Percentiles rank a stretch among this genome's conserved stretches.
Evolutionary conservation across 2,888 invertebrate species (phyloP).

Genomic region (Serripes groenlandicus): DNA sequence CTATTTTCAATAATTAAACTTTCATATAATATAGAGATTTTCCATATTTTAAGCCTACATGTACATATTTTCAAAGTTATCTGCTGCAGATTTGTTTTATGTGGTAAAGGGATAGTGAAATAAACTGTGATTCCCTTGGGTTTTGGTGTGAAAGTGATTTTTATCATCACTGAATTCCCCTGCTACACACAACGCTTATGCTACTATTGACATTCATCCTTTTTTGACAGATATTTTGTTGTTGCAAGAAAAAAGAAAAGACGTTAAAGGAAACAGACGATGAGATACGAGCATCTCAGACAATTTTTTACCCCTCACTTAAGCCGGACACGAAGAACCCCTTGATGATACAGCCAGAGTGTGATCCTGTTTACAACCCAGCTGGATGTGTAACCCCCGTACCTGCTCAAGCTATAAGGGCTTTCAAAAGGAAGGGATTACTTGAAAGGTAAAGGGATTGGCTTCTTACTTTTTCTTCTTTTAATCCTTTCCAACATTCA

Average conservation of each 20-base stretch:
- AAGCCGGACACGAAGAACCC: conserved; percentile 79
- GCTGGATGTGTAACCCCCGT: conserved; percentile 77
- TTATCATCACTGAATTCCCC: too few relatives aligned
- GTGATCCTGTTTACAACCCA: conserved; percentile 71
- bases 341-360: conserved; percentile 80
- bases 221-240: conserved; percentile 74
- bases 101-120: too few relatives aligned
- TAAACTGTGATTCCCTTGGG: too few relatives aligned
- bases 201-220: too few relatives aligned
- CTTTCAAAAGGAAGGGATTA: conserved; percentile 80
- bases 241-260: conserved; percentile 73
- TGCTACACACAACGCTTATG: too few relatives aligned
- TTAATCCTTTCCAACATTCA: too few relatives aligned
- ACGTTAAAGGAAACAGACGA: conserved; percentile 65
- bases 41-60: too few relatives aligned
- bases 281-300: conserved; percentile 67
- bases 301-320: conserved; percentile 79
- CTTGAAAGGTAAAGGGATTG: conserved; percentile 79
- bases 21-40: too few relatives aligned
- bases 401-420: conserved; percentile 78
- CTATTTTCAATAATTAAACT: too few relatives aligned
- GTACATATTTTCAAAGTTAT: too few relatives aligned
- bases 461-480: not conserved
- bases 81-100: too few relatives aligned
- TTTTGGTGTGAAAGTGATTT: too few relatives aligned